A percentile compares a stretch with the other conserved stretches of the same genome.
Conservation (phyloP, 2,113 vertebrate genomes). For the Indicator indicator region DNA sequence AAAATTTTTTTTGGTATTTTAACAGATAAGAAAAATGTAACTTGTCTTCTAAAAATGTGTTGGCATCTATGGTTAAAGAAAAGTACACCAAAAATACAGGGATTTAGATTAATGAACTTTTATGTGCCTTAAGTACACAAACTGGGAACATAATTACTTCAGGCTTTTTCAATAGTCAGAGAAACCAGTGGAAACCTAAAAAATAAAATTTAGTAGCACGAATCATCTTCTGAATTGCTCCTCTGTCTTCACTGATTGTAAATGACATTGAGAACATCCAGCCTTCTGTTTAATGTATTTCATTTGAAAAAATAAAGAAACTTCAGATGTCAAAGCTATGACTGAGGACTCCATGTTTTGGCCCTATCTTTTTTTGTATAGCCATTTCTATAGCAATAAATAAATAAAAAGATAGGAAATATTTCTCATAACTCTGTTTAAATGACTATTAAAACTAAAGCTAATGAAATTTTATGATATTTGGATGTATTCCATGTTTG, state of each 20-base stretch:
- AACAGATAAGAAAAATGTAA: neutral
- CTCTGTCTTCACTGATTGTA: neutral
- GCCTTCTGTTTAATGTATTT: neutral
- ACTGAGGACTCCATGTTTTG: neutral
- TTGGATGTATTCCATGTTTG: neutral
- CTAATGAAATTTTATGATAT: neutral
- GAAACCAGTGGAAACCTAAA: neutral
- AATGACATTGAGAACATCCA: neutral
- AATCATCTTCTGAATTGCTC: neutral
- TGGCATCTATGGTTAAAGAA: neutral
- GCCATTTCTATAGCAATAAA: neutral
- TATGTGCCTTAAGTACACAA: neutral
- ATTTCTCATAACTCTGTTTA: neutral
- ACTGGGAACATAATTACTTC: neutral
- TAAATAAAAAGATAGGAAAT: neutral
- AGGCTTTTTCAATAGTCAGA: neutral
- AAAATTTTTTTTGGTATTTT: neutral
- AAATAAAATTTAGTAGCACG: neutral
- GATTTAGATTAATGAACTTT: neutral
- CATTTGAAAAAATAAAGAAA: neutral
- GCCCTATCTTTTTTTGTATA: neutral
- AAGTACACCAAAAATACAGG: neutral
- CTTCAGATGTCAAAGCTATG: neutral
- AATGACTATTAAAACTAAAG: neutral
- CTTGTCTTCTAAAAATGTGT: neutral